Evolutionary conservation across 37 sponge, comb jelly and placozoan species (phyloP).

Genomic region (Lycopodina hypogea): DNA sequence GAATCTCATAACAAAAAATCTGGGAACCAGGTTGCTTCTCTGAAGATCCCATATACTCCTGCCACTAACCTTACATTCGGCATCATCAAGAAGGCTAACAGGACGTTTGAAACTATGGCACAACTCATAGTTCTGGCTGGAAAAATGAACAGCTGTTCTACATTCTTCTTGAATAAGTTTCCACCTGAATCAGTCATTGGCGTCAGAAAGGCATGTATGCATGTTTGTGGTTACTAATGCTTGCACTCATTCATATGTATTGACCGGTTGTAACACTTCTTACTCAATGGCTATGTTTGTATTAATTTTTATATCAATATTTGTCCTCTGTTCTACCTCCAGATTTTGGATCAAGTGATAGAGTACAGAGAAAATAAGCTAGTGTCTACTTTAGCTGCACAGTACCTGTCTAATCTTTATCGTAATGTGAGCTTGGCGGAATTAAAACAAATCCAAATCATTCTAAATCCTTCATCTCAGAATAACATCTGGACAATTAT

Average conservation of each 20-base stretch:
- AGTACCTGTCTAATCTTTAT: not conserved
- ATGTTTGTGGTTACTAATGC: not conserved
- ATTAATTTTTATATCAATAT: no score
- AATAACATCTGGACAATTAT: constrained; percentile 58
- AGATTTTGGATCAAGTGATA: not conserved
- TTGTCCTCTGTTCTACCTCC: not conserved
- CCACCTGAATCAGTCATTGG: constrained; percentile 6
- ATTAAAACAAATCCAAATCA: not conserved
- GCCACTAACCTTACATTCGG: constrained; percentile 15
- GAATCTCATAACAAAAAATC: not conserved
- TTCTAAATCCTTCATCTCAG: constrained; percentile 36
- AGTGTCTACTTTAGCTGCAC: not conserved
- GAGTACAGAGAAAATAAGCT: not conserved
- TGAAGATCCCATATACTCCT: constrained; percentile 72
- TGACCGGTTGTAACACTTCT: no score
- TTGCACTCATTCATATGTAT: not conserved
- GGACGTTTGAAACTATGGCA: constrained; percentile 45
- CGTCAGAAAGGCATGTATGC: not conserved
- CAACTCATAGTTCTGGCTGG: constrained; percentile 4
- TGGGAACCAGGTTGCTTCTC: not conserved
- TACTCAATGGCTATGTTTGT: no score
- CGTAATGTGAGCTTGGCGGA: not conserved
- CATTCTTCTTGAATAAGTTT: constrained; percentile 26
- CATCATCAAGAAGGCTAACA: constrained; percentile 59
- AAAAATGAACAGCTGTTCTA: constrained; percentile 41